Percentiles rank a stretch among this genome's conserved stretches.
Conservation (phyloP, 2,888 invertebrate genomes). For the Cylindroiulus punctatus region DNA sequence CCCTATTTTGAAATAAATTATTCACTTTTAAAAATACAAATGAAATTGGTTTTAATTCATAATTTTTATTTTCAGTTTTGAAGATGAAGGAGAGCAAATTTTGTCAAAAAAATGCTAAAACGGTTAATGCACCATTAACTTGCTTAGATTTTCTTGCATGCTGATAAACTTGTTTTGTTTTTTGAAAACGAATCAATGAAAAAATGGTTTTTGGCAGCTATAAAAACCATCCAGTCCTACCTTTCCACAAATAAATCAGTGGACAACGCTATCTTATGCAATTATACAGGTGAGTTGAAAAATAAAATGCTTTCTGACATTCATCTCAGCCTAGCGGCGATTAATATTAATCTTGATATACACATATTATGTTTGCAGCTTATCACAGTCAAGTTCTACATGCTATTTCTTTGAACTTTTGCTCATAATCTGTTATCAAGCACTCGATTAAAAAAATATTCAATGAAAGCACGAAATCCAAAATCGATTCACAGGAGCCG, state of each 20-base stretch:
- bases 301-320: neutral
- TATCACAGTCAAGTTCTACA: neutral
- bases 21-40: constrained; percentile 42
- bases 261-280: neutral
- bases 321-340: neutral
- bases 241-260: neutral
- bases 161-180: neutral
- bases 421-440: neutral
- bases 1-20: constrained; percentile 45
- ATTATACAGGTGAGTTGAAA: neutral
- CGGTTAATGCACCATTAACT: neutral
- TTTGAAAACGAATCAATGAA: neutral
- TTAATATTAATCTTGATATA: neutral
- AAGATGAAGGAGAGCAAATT: neutral
- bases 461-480: neutral
- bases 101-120: neutral
- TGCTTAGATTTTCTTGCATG: neutral
- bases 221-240: neutral
- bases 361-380: constrained; percentile 7
- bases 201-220: neutral
- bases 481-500: constrained; percentile 19
- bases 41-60: neutral
- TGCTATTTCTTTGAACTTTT: neutral
- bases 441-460: neutral
- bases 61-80: neutral